Conservation (phyloP, 1,140 invertebrate genomes). For the Polypedilum vanderplanki region DNA sequence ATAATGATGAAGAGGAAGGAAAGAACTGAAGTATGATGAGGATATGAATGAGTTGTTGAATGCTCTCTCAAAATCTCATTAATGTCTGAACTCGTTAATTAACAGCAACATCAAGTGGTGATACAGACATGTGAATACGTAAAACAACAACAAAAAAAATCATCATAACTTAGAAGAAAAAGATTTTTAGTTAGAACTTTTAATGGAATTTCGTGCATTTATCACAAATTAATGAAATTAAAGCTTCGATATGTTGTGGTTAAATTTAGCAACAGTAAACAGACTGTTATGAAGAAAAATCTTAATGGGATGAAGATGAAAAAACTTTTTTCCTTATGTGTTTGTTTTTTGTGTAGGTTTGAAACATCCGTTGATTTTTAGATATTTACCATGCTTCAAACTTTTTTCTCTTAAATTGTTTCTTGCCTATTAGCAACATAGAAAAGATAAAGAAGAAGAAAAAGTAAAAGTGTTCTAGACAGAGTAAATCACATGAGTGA, state of each 20-base stretch:
- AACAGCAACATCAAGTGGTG: neutral
- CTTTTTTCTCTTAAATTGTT: neutral
- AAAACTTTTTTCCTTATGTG: neutral
- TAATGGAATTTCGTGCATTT: slow-evolving; percentile 4
- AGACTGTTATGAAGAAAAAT: neutral
- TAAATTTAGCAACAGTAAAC: neutral
- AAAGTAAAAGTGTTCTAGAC: too few species aligned
- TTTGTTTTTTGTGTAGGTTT: neutral
- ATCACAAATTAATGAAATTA: slow-evolving; percentile 20
- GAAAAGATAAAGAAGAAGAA: too few species aligned
- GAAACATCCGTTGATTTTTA: neutral
- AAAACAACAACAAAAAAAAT: neutral
- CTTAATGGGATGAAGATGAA: neutral
- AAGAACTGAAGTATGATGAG: neutral
- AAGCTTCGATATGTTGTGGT: neutral
- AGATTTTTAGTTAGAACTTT: neutral
- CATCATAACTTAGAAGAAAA: neutral
- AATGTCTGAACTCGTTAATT: slow-evolving; percentile 7
- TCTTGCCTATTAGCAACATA: too few species aligned
- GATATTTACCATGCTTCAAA: neutral
- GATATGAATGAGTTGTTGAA: neutral
- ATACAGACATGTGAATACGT: neutral
- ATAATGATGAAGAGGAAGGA: too few species aligned
- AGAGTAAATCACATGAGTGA: too few species aligned
- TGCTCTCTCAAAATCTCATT: slow-evolving; percentile 17